Conservation (phyloP, 2,797 vertebrate species). For the Sebastolobus alascanus region DNA sequence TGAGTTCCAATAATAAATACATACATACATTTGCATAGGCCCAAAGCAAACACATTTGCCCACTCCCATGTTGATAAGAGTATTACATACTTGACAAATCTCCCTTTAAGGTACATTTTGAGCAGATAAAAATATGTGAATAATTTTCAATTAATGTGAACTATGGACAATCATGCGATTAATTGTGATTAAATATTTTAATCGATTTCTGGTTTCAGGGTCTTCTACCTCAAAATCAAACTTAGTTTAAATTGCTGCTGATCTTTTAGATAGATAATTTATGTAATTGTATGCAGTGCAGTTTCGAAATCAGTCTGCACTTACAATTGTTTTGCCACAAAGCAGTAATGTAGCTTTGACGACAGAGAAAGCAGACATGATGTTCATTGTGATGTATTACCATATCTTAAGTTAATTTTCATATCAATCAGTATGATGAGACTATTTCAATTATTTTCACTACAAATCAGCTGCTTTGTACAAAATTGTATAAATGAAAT, state of each 20-base stretch:
- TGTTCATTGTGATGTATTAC: not conserved
- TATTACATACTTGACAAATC: too few species aligned
- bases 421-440: not conserved
- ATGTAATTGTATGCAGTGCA: not conserved
- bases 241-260: not conserved
- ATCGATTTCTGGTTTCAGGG: not conserved
- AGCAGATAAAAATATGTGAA: too few species aligned
- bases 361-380: too few species aligned
- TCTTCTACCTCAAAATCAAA: not conserved
- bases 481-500: not conserved
- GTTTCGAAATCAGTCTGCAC: slow-evolving; percentile 1
- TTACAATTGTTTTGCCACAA: not conserved
- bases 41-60: too few species aligned
- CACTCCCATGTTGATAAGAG: too few species aligned
- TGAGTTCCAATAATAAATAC: too few species aligned
- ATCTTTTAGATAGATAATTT: not conserved
- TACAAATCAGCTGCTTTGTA: not conserved
- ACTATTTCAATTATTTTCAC: not conserved
- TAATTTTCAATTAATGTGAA: too few species aligned
- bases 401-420: not conserved
- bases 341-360: not conserved
- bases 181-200: too few species aligned
- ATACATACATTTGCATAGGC: too few species aligned
- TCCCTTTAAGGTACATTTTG: too few species aligned
- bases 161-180: too few species aligned